Conservation (phyloP, 2,113 vertebrate genomes). For the Spilogale gracilis region DNA sequence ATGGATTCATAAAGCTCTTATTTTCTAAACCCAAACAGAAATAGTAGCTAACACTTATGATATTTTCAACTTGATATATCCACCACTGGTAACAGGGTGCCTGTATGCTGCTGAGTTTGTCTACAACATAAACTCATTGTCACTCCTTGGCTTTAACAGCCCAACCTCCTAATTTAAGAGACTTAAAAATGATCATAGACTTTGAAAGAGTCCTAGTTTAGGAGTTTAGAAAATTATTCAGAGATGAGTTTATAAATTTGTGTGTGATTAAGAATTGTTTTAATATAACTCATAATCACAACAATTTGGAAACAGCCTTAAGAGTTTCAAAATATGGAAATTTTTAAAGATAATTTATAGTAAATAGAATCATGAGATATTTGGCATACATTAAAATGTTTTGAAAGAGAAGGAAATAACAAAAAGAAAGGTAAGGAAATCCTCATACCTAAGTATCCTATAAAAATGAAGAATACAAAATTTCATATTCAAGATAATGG, state of each 20-base stretch:
- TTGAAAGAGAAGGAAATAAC: background rate
- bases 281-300: background rate
- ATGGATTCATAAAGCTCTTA: background rate
- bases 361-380: conserved; percentile 47
- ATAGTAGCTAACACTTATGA: background rate
- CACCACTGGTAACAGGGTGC: background rate
- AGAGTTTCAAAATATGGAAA: background rate
- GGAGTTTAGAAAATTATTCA: conserved; percentile 43
- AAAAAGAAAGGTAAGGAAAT: background rate
- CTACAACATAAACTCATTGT: background rate
- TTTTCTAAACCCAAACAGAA: conserved; percentile 19
- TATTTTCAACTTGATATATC: background rate
- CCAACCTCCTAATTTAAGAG: background rate
- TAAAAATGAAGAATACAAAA: background rate
- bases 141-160: background rate
- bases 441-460: background rate
- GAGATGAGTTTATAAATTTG: conserved; percentile 48
- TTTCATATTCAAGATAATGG: background rate
- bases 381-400: conserved; percentile 39
- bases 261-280: conserved; percentile 67
- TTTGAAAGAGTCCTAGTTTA: conserved; percentile 27
- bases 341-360: conserved; percentile 25
- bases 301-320: conserved; percentile 46
- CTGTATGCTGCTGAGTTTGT: background rate
- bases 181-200: background rate